phyloP scores from a whole-genome alignment of 2,888 invertebrate species.

The Nymphalis urticae region DNA sequence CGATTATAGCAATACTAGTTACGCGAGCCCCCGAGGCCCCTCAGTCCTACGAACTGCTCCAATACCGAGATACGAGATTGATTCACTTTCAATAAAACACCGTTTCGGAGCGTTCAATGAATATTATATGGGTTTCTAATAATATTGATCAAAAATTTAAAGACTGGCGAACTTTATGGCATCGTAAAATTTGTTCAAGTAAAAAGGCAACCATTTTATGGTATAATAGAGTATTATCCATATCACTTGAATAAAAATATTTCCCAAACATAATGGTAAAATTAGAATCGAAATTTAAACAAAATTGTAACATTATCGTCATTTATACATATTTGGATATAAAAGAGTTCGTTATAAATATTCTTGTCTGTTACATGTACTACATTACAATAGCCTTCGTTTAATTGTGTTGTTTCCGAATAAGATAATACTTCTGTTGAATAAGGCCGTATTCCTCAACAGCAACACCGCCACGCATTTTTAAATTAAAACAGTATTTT shows the following conservation, averaged over 20 bases:
- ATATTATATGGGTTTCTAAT: slow-evolving; percentile 20
- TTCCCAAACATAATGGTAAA: not conserved
- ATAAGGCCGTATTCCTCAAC: no score
- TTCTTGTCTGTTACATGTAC: no score
- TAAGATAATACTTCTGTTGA: no score
- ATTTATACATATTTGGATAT: no score
- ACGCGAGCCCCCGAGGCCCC: not conserved
- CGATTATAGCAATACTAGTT: not conserved
- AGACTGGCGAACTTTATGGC: slow-evolving; percentile 12
- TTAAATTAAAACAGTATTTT: not conserved
- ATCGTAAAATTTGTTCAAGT: slow-evolving; percentile 17
- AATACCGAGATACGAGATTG: slow-evolving; percentile 16
- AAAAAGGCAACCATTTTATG: not conserved
- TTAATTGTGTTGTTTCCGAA: no score
- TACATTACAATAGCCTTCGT: no score
- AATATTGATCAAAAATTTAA: slow-evolving; percentile 17
- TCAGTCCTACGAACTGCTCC: slow-evolving; percentile 13
- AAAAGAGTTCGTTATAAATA: no score
- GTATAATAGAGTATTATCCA: not conserved
- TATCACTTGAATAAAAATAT: not conserved
- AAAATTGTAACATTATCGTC: no score
- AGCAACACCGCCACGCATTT: not conserved
- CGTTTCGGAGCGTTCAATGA: slow-evolving; percentile 22
- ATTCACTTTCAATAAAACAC: slow-evolving; percentile 32
- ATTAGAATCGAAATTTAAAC: no score